Evolutionary conservation across 1,140 invertebrate genomes (phyloP), one percentile per base, ranked within the genome.

Genomic region (Thalassaphorura encarpata): DNA sequence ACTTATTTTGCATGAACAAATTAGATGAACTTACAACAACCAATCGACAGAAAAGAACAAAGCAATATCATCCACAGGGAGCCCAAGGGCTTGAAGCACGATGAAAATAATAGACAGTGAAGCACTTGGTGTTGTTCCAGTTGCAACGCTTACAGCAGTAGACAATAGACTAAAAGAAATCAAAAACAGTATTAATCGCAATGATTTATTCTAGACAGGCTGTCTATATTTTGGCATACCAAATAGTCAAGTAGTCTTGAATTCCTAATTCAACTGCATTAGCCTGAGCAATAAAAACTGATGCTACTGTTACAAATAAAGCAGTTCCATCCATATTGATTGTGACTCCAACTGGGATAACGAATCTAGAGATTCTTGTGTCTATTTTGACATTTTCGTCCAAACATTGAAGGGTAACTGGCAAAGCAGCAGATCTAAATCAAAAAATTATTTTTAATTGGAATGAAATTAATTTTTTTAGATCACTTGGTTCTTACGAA

Each of bases 231-330:
- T 23, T 43, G 66, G 61, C 76, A 78, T 52, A 60, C 48, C 56
- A 43, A 33, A 59, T 49, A n/a, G 52, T 43, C 33, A 59, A n/a
- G 47, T 52, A 45, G n/a, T 59, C 40, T 29, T 46, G 50, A 24
- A 53, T 42, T 13, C 29, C 23, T 5, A 56, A 29, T 21, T 47
- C n/a, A 67, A 48, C 59, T 79, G 77, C 78, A 78, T 58, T 77
- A 66, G 84, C 73, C 71, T 85, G 83, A 24, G 82, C 80, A 60
- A 85, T 83, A 67, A 83, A 85, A 50, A 84, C 78, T 16, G 81
- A 78, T 1, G 81, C 82, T 1, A 83, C 77, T 15, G 75, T 74
- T 66, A 96, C 92, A 66, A 79, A 79, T 8, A 79, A 59, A 3
- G 77, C 78, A 42, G 77, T 79, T 18, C 78, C 78, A 56, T 80